Evolutionary conservation across 2,797 vertebrate species (phyloP).

Genomic region (Erpetoichthys calabaricus): DNA sequence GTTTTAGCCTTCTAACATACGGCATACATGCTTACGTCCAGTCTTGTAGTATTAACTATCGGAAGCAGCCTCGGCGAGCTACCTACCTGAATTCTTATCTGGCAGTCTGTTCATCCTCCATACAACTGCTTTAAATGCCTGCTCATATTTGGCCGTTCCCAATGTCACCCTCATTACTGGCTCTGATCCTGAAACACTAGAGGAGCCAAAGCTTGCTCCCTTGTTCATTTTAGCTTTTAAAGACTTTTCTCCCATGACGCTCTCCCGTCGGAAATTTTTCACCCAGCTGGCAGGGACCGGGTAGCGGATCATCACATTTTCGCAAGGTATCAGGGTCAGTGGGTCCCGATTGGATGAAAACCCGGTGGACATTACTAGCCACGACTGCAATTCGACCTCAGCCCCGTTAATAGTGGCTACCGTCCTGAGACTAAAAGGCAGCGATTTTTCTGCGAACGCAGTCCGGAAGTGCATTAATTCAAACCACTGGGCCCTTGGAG

Average conservation of each 20-base stretch:
- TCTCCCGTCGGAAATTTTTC: constrained; percentile 74
- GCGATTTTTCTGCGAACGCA: constrained; percentile 58
- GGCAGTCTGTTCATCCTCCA: constrained; percentile 74
- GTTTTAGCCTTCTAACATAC: too few relatives aligned
- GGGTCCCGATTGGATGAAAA: constrained; percentile 68
- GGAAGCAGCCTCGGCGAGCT: background rate
- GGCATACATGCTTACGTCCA: too few relatives aligned
- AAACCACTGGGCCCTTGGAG: constrained; percentile 59
- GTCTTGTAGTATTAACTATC: too few relatives aligned
- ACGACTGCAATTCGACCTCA: constrained; percentile 73
- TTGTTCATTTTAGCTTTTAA: constrained; percentile 77
- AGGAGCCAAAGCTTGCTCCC: constrained; percentile 68
- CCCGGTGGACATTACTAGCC: constrained; percentile 68
- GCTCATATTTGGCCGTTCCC: constrained; percentile 75
- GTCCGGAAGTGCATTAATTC: constrained; percentile 69
- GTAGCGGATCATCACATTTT: constrained; percentile 70
- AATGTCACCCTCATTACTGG: constrained; percentile 76
- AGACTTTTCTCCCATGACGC: constrained; percentile 67
- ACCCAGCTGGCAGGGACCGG: constrained; percentile 71
- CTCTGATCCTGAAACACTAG: constrained; percentile 62
- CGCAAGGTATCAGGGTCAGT: constrained; percentile 65
- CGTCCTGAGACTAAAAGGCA: constrained; percentile 69
- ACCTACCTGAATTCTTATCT: constrained; percentile 79
- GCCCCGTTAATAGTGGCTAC: constrained; percentile 60
- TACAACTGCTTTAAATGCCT: constrained; percentile 71